These are phyloP conservation scores for Lethenteron camtschaticum DNA, from an alignment of 2,113 vertebrate species.

Conservation along the genomic window DNA sequence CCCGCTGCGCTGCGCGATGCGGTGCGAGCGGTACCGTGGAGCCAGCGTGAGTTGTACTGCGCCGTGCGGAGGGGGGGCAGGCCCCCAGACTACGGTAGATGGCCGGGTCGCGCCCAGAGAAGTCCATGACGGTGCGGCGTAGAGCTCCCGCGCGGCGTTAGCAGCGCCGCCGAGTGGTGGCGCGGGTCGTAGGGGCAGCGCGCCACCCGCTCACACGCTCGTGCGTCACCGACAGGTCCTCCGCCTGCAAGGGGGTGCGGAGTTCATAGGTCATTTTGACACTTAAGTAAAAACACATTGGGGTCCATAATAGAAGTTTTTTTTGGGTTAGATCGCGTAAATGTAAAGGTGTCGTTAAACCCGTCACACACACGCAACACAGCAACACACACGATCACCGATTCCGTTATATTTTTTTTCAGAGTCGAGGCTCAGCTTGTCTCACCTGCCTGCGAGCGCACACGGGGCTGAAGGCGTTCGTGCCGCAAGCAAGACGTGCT, in stretches of 20 bases:
- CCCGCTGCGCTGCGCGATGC: no score
- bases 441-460: conserved; percentile 81
- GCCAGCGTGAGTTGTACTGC: conserved; percentile 97
- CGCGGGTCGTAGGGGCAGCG: conserved; percentile 86
- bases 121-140: conserved; percentile 95
- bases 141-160: conserved; percentile 75
- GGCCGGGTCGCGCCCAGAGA: conserved; percentile 77
- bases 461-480: conserved; percentile 80
- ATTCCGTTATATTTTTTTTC: no score
- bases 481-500: conserved; percentile 73
- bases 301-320: no score
- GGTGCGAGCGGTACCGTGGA: conserved; percentile 41
- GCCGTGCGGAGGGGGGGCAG: conserved; percentile 77
- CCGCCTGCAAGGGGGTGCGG: conserved; percentile 30
- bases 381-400: no score
- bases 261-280: no score
- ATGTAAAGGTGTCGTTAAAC: no score
- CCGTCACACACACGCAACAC: no score
- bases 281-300: no score
- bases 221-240: conserved; percentile 75
- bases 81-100: conserved; percentile 71
- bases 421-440: no score
- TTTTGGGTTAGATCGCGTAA: no score
- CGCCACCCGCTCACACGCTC: conserved; percentile 98
- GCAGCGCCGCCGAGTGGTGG: conserved; percentile 89